Percentiles rank a stretch among this genome's conserved stretches.
Conservation (phyloP, 2,797 vertebrate genomes). For the Oryzias sinensis region DNA sequence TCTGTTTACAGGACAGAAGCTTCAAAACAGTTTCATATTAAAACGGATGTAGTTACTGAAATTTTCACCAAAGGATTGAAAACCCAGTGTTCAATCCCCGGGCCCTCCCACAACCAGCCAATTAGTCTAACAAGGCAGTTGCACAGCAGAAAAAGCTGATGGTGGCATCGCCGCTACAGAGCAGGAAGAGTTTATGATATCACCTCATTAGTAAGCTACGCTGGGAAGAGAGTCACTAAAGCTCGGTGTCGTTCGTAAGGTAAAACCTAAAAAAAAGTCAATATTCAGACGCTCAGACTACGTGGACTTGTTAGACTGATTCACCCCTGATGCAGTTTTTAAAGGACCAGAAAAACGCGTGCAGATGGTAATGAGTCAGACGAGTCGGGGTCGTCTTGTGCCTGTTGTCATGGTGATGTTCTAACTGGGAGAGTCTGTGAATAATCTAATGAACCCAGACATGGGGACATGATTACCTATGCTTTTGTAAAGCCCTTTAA, state of each 20-base stretch:
- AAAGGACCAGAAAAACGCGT: slow-evolving; percentile 23
- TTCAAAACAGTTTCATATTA: background rate
- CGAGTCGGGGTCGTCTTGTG: slow-evolving; percentile 10
- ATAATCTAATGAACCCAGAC: no score
- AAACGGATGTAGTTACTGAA: background rate
- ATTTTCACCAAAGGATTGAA: background rate
- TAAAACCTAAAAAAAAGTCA: background rate
- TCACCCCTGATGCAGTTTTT: background rate
- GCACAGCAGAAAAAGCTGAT: slow-evolving; percentile 2
- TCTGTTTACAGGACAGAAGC: no score
- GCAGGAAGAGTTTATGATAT: no score
- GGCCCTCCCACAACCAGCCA: slow-evolving; percentile 3
- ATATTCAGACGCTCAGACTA: background rate
- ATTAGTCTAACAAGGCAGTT: slow-evolving; percentile 15
- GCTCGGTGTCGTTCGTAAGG: no score
- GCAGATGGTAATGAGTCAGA: slow-evolving; percentile 37
- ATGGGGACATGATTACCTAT: no score
- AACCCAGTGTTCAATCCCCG: background rate
- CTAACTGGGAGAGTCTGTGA: background rate
- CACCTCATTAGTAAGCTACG: no score
- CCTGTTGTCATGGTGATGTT: slow-evolving; percentile 54
- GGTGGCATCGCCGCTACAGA: background rate
- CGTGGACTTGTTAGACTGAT: background rate
- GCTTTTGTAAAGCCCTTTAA: no score
- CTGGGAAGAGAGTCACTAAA: background rate